Percentiles rank a stretch among this genome's conserved stretches.
Conservation (phyloP, 2,113 vertebrate species). For the Anarhynchus alexandrinus region DNA sequence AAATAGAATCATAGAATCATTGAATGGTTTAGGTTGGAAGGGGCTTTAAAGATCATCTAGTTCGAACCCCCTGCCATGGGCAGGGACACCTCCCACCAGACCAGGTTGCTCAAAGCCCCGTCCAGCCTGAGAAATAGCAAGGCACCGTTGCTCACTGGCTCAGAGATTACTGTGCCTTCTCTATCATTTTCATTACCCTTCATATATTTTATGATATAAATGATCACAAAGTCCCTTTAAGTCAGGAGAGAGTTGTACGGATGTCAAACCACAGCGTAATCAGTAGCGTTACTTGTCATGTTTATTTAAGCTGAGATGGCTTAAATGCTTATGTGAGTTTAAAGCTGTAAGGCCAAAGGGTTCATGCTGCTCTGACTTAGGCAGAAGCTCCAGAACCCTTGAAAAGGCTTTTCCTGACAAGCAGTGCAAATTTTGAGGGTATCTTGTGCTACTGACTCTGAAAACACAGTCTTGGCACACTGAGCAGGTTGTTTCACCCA, state of each 20-base stretch:
- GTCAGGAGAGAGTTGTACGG: not conserved
- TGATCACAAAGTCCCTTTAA: not conserved
- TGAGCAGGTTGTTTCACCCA: not conserved
- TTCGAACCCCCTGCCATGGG: no score
- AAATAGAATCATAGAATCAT: no score
- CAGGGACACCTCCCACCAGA: no score
- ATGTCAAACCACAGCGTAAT: not conserved
- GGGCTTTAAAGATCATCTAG: no score
- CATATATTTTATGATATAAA: not conserved
- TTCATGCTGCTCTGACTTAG: not conserved
- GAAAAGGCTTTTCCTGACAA: not conserved
- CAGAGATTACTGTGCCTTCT: not conserved
- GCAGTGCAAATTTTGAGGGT: not conserved
- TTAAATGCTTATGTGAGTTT: not conserved
- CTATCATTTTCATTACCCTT: not conserved
- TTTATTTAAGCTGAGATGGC: not conserved
- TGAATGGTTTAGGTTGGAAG: no score
- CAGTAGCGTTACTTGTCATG: not conserved
- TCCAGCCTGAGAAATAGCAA: not conserved
- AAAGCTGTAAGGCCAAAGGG: not conserved
- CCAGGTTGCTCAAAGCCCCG: no score
- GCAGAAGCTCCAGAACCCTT: not conserved
- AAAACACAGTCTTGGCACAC: not conserved
- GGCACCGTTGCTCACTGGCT: not conserved
- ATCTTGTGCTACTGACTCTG: not conserved